Evolutionary conservation across 2,797 vertebrate genomes (phyloP).

Genomic region (Falco peregrinus): DNA sequence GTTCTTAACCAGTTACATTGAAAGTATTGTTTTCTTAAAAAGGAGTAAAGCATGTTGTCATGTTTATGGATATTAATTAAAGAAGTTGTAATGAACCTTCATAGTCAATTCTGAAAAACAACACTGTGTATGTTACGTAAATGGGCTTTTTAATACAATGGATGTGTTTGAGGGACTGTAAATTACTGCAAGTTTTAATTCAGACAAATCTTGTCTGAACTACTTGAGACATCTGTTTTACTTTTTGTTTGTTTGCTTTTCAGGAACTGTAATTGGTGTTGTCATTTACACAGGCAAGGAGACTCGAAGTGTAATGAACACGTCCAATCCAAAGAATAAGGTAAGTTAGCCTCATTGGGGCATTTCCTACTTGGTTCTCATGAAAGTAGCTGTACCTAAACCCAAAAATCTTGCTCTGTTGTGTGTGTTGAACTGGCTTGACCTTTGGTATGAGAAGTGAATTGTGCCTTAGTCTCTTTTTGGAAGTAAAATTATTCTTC

Average conservation of each 20-base stretch:
- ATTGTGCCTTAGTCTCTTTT: neutral
- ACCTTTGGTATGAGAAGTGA: neutral
- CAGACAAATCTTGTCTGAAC: neutral
- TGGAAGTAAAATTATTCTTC: neutral
- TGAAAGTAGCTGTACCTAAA: neutral
- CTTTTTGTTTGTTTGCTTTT: slow-evolving; percentile 66
- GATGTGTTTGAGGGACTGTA: neutral
- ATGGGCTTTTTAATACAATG: neutral
- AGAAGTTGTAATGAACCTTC: neutral
- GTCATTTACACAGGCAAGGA: slow-evolving; percentile 99
- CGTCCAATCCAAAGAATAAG: slow-evolving; percentile 96
- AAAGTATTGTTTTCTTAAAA: neutral
- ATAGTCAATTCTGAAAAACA: neutral
- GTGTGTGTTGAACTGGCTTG: neutral
- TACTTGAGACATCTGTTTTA: neutral
- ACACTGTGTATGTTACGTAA: neutral
- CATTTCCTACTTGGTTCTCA: neutral
- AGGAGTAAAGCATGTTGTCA: neutral
- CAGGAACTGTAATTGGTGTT: slow-evolving; percentile 97
- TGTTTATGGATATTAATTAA: neutral
- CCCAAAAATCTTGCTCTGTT: neutral
- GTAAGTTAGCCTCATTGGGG: slow-evolving; percentile 70
- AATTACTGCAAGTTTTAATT: slow-evolving; percentile 10
- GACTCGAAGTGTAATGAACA: slow-evolving; percentile 96
- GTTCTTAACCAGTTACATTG: neutral